Evolutionary conservation across 1,140 invertebrate genomes (phyloP), one percentile per base, ranked within the genome.

Genomic region (Popillia japonica): DNA sequence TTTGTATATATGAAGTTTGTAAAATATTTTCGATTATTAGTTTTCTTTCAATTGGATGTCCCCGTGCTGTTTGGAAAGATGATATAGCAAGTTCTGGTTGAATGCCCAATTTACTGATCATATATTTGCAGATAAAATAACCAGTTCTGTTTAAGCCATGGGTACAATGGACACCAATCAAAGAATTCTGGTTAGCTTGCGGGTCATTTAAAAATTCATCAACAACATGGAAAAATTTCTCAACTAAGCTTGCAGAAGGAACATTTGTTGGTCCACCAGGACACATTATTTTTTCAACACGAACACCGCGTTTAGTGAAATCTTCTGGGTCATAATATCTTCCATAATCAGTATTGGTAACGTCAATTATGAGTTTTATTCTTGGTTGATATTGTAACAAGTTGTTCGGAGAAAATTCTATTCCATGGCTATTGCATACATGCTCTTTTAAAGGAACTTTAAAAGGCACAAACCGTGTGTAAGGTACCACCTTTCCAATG

Each of bases 161-260:
- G 0, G 96, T 97, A 86, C 96, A 98, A 85, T 98, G 96, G 17
- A 98, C 92, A 40, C 95, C 96, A 82, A 98, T 91, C n/a, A 97
- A 83, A 81, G 90, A 90, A 85, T 92, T 95, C 7, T 10, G 0
- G 8, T n/a, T 20, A n/a, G 11, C 7, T 11, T 68, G 17, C 8
- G 61, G 61, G 14, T 41, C 14, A 9, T 2, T 20, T 34, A 74
- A 8, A 41, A 74, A 74, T 41, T 17, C 72, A 20, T 74, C 41
- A 8, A 74, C 72, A 6, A 74, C 14, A 14, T 74, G 11, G n/a
- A 20, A 41, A 14, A 74, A 74, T 41, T 74, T 14, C 20, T 41
- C 41, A 6, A 74, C 10, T 9, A 40, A 34, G 4, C 11, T 17
- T 14, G 6, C 7, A 14, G 34, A 17, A 17, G 72, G 72, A 8